A percentile compares a stretch with the other conserved stretches of the same genome.
These are phyloP conservation scores for Gadus chalcogrammus DNA, from an alignment of 2,113 vertebrate genomes.

Conservation along the genomic window DNA sequence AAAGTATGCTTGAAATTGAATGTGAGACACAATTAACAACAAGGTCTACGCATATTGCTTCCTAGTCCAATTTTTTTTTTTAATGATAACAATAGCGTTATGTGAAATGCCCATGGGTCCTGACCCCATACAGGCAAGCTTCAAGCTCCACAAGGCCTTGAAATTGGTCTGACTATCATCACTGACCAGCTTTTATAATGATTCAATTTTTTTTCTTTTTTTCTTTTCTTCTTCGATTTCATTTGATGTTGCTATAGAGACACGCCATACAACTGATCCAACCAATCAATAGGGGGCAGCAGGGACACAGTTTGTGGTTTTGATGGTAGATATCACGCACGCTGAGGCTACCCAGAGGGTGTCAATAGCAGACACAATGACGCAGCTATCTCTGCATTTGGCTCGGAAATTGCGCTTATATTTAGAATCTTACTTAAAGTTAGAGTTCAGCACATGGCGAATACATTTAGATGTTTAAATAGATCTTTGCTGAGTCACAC, in stretches of 20 bases:
- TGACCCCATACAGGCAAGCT: no score
- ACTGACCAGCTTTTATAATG: conserved; percentile 39
- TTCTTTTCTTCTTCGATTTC: conserved; percentile 17
- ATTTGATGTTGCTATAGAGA: conserved; percentile 46
- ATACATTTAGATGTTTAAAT: conserved; percentile 56
- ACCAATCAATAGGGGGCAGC: conserved; percentile 61
- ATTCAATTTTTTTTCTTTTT: conserved; percentile 16
- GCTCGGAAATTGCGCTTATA: conserved; percentile 73
- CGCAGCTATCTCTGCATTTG: conserved; percentile 69
- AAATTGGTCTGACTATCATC: conserved; percentile 11
- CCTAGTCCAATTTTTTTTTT: no score
- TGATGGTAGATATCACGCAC: conserved; percentile 27
- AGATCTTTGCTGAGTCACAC: conserved; percentile 54
- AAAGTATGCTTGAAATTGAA: no score
- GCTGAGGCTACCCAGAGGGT: conserved; percentile 16
- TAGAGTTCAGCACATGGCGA: conserved; percentile 60
- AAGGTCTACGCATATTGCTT: no score
- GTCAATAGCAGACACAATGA: conserved; percentile 56
- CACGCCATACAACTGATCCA: conserved; percentile 5
- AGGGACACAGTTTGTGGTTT: not conserved
- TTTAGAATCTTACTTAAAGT: conserved; percentile 67
- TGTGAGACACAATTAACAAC: no score
- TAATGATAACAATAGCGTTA: no score
- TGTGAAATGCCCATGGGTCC: no score
- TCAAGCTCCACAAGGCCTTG: not conserved